A percentile compares a stretch with the other conserved stretches of the same genome.
Conservation (phyloP, 2,888 invertebrate species). For the Orthosia incerta region DNA sequence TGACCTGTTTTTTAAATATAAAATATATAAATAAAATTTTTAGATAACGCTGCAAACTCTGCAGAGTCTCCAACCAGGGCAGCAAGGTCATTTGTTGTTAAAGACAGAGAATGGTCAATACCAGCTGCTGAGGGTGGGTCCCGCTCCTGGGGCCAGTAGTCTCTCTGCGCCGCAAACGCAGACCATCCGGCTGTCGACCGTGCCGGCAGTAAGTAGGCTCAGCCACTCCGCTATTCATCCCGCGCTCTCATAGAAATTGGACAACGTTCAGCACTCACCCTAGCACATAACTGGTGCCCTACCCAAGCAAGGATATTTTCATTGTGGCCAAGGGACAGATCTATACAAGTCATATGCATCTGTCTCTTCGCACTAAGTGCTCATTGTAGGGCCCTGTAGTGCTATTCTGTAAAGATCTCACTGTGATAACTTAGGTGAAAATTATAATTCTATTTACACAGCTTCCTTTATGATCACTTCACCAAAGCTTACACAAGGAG, state of each 20-base stretch:
- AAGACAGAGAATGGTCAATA: conserved; percentile 99
- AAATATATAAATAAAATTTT: conserved; percentile 80
- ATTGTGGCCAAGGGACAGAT: too few species aligned
- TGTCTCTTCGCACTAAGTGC: too few species aligned
- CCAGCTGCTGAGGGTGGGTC: conserved; percentile 97
- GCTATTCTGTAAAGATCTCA: too few species aligned
- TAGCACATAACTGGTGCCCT: not conserved
- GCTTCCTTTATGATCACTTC: too few species aligned
- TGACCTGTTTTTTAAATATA: too few species aligned
- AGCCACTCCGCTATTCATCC: conserved; percentile 71
- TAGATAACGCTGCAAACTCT: conserved; percentile 97
- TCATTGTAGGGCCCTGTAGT: too few species aligned
- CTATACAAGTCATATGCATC: too few species aligned
- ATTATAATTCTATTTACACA: too few species aligned
- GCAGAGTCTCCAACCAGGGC: conserved; percentile 96
- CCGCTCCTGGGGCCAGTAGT: conserved; percentile 92
- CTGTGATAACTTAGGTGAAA: too few species aligned
- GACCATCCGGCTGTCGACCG: conserved; percentile 96
- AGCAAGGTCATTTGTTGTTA: conserved; percentile 96
- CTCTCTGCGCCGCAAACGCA: conserved; percentile 92
- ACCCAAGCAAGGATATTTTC: too few species aligned
- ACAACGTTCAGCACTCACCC: conserved; percentile 57
- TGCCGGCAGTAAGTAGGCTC: conserved; percentile 96
- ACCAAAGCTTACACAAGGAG: too few species aligned
- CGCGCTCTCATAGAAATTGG: conserved; percentile 59